These are phyloP conservation scores for Pachyuromys duprasi DNA, from an alignment of 2,797 vertebrate genomes.

Conservation along the genomic window DNA sequence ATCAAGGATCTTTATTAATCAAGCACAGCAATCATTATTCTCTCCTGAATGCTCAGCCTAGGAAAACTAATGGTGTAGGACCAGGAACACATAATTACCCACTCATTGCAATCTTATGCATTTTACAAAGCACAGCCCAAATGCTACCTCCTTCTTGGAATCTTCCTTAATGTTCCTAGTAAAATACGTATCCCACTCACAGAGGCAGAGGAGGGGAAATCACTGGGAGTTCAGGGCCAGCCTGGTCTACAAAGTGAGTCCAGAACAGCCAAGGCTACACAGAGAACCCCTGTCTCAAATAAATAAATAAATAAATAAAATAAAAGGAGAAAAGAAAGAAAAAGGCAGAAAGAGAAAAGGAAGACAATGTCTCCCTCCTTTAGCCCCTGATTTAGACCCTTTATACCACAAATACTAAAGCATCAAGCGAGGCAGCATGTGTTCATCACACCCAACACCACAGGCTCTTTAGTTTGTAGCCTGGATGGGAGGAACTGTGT, in stretches of 20 bases:
- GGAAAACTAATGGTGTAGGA: background rate
- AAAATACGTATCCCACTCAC: background rate
- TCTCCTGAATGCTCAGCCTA: background rate
- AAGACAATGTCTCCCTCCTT: too few species aligned
- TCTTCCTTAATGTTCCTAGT: background rate
- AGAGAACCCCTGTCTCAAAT: too few species aligned
- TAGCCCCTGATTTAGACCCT: background rate
- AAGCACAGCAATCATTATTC: background rate
- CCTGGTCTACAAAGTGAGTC: too few species aligned
- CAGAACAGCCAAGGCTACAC: too few species aligned
- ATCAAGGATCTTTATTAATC: background rate
- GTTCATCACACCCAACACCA: background rate
- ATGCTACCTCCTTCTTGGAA: background rate
- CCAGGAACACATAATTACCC: background rate
- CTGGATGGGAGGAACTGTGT: background rate
- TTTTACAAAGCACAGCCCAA: background rate
- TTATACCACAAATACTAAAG: background rate
- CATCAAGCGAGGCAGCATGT: too few species aligned
- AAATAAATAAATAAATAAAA: too few species aligned
- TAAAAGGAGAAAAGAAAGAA: too few species aligned
- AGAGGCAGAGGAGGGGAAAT: too few species aligned
- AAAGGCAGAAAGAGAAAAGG: too few species aligned
- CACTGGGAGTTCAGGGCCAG: too few species aligned
- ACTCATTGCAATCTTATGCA: background rate
- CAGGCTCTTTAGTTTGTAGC: background rate